phyloP scores from a whole-genome alignment of 2,888 invertebrate species.

The Ypsolopha sequella region DNA sequence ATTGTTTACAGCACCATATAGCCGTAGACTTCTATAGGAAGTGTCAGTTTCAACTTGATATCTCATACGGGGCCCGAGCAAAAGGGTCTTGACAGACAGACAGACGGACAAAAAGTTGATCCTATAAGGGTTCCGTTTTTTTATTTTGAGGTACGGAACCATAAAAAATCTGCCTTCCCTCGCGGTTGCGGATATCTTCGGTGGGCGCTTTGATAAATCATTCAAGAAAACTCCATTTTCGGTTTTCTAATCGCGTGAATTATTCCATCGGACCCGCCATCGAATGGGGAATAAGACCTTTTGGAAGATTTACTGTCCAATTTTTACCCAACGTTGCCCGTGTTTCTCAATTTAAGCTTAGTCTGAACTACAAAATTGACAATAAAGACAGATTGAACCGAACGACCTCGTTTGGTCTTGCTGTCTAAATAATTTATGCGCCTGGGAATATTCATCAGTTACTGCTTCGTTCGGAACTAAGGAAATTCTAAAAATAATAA shows the following conservation, averaged over 20 bases:
- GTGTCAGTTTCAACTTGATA: too few relatives aligned
- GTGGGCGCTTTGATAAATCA: slow-evolving; percentile 1
- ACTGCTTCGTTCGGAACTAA: too few relatives aligned
- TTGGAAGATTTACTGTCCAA: neutral
- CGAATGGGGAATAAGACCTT: slow-evolving; percentile 2
- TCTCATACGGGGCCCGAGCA: too few relatives aligned
- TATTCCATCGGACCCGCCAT: neutral
- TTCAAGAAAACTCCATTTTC: slow-evolving; percentile 1
- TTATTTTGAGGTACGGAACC: too few relatives aligned
- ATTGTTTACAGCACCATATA: too few relatives aligned
- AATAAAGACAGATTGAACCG: neutral
- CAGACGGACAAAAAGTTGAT: too few relatives aligned
- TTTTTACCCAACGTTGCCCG: neutral
- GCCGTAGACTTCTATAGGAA: too few relatives aligned
- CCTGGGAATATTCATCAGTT: too few relatives aligned
- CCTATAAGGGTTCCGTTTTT: too few relatives aligned
- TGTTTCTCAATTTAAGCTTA: neutral
- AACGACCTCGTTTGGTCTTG: neutral
- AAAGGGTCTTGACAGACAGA: too few relatives aligned
- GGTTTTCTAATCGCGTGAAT: slow-evolving; percentile 3
- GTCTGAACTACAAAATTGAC: neutral
- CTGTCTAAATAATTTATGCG: neutral
- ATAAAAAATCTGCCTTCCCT: neutral
- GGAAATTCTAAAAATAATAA: too few relatives aligned
- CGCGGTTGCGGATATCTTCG: neutral